Evolutionary conservation across 2,888 invertebrate species (phyloP).

Genomic region (Meganola albula): DNA sequence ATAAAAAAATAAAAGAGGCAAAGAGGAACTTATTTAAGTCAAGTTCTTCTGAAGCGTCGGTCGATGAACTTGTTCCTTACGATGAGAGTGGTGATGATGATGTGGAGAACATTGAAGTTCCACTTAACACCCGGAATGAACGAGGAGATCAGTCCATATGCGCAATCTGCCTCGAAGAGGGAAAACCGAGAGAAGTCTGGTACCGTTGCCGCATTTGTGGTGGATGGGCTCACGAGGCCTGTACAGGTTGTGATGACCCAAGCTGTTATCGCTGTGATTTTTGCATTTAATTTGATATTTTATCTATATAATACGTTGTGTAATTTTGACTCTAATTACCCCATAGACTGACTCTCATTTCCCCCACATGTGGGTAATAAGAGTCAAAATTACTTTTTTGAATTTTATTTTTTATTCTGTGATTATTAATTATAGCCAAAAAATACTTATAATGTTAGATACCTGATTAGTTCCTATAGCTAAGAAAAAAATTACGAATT

Average conservation of each 20-base stretch:
- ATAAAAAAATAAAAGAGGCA: constrained; percentile 4
- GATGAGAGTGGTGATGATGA: constrained; percentile 7
- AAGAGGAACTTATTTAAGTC: constrained; percentile 5
- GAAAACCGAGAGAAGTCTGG: constrained; percentile 13
- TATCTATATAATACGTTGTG: background rate
- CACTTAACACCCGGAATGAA: constrained; percentile 4
- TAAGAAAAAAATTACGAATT: no score
- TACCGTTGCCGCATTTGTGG: constrained; percentile 10
- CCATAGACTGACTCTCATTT: constrained; percentile 1
- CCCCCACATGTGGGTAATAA: constrained; percentile 9
- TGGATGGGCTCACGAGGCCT: constrained; percentile 12
- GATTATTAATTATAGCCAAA: no score
- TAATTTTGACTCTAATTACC: background rate
- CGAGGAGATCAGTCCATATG: constrained; percentile 6
- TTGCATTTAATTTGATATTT: no score
- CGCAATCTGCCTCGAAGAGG: constrained; percentile 9
- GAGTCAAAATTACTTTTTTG: no score
- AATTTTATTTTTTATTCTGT: no score
- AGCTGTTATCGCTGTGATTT: constrained; percentile 10
- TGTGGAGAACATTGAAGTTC: constrained; percentile 6
- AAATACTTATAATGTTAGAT: no score
- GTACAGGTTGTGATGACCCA: constrained; percentile 12
- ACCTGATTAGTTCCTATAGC: no score
- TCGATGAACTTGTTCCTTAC: constrained; percentile 4
- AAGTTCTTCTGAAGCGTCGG: constrained; percentile 4